A percentile compares a stretch with the other conserved stretches of the same genome.
Evolutionary conservation across 2,888 invertebrate species (phyloP).

Genomic region (Hirtodrosophila trivittata): DNA sequence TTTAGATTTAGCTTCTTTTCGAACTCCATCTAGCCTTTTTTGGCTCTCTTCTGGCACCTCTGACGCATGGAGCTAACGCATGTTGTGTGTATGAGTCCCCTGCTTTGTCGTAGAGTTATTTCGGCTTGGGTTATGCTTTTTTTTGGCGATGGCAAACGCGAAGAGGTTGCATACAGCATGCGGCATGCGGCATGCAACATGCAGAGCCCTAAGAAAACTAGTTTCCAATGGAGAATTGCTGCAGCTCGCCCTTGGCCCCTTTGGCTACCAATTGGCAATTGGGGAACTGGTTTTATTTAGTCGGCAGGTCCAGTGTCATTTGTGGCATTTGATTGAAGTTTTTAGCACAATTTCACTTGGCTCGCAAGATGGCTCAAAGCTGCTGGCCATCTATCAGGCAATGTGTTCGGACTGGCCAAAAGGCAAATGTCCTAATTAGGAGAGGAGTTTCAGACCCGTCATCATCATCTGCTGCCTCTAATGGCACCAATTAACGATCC

Average conservation of each 20-base stretch:
- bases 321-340: constrained; percentile 68
- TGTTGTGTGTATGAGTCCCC: constrained; percentile 3
- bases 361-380: constrained; percentile 1
- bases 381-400: constrained; percentile 11
- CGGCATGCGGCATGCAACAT: constrained; percentile 5
- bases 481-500: constrained; percentile 14
- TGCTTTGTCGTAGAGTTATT: constrained; percentile 37
- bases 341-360: constrained; percentile 51
- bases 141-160: constrained; percentile 42
- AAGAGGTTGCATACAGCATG: constrained; percentile 6
- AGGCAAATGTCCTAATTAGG: constrained; percentile 24
- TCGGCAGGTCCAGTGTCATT: constrained; percentile 14
- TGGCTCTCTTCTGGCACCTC: not conserved
- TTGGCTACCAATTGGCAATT: constrained; percentile 5
- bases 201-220: constrained; percentile 55
- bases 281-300: constrained; percentile 56
- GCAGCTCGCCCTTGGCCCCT: constrained; percentile 12
- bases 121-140: constrained; percentile 3
- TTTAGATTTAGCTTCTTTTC: too few species aligned
- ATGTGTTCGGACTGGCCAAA: constrained; percentile 2
- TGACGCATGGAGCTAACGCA: constrained; percentile 23
- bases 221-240: constrained; percentile 48
- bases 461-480: constrained; percentile 22
- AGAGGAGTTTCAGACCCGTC: constrained; percentile 1
- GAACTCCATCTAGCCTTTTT: not conserved